These are phyloP conservation scores for Pseudobourletiella spinata DNA, from an alignment of 1,140 invertebrate species.

Conservation along the genomic window DNA sequence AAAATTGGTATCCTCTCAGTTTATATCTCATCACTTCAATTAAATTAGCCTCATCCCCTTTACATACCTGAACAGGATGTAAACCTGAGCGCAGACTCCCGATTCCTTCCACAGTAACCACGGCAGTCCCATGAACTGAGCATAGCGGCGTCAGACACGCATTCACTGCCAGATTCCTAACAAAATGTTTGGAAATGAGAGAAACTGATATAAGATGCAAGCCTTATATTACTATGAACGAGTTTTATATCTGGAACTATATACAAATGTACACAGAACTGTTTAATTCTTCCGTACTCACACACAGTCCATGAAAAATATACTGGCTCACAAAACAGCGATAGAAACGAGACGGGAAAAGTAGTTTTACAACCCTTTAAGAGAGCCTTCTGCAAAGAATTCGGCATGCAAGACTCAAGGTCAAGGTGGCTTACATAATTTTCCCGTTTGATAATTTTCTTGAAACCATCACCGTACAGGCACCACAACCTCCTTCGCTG, in stretches of 20 bases:
- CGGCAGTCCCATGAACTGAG: constrained; percentile 68
- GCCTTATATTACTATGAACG: too few relatives aligned
- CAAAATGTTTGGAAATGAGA: not conserved
- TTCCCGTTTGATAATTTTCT: constrained; percentile 1
- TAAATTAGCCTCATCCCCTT: too few relatives aligned
- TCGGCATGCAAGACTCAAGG: not conserved
- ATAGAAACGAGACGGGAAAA: too few relatives aligned
- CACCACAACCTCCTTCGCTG: constrained; percentile 83
- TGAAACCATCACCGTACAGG: constrained; percentile 88
- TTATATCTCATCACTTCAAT: constrained; percentile 1
- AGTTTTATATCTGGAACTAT: too few relatives aligned
- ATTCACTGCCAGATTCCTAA: constrained; percentile 78
- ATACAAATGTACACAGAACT: too few relatives aligned
- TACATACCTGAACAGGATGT: constrained; percentile 40
- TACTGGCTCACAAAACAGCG: too few relatives aligned
- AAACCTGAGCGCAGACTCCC: constrained; percentile 39
- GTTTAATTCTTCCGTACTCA: too few relatives aligned
- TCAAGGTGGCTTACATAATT: constrained; percentile 13
- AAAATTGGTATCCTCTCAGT: not conserved
- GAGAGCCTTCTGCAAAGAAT: too few relatives aligned
- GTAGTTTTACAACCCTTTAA: too few relatives aligned
- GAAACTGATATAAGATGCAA: too few relatives aligned
- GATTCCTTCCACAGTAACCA: constrained; percentile 76
- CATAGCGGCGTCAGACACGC: constrained; percentile 78
- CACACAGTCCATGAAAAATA: too few relatives aligned